A percentile compares a stretch with the other conserved stretches of the same genome.
Evolutionary conservation across 2,888 invertebrate genomes (phyloP).

Genomic region (Elysia crispata): DNA sequence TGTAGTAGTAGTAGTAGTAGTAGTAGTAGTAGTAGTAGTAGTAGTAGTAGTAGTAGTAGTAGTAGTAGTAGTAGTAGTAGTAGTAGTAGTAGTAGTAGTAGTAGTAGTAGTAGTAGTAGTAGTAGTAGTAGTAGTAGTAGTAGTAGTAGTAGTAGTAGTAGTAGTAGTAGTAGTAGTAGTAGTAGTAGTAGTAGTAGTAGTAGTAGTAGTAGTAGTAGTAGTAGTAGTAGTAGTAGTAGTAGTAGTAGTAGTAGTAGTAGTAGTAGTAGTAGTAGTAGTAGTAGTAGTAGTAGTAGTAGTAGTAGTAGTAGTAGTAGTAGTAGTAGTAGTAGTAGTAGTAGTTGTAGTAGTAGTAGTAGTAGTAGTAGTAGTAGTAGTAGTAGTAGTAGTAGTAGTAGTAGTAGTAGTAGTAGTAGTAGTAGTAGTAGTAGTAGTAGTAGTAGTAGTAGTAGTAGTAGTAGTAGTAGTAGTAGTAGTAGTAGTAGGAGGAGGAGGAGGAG

Average conservation of each 20-base stretch:
- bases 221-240: constrained; percentile 4
- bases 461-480: too few relatives aligned
- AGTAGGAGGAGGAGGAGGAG: too few relatives aligned
- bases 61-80: constrained; percentile 9
- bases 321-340: constrained; percentile 4
- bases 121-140: constrained; percentile 4
- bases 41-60: constrained; percentile 9
- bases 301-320: constrained; percentile 4
- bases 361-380: constrained; percentile 9
- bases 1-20: constrained; percentile 4
- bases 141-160: constrained; percentile 4
- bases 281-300: constrained; percentile 4
- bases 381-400: constrained; percentile 9
- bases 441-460: constrained; percentile 4
- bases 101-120: constrained; percentile 4
- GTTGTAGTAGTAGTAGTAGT: constrained; percentile 1
- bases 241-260: constrained; percentile 4
- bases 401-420: constrained; percentile 9
- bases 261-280: constrained; percentile 4
- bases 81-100: constrained; percentile 4
- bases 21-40: constrained; percentile 9
- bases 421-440: constrained; percentile 4
- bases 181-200: constrained; percentile 4
- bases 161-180: constrained; percentile 4
- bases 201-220: constrained; percentile 4